Conservation (phyloP, 2,113 vertebrate genomes). For the Chrysemys picta region DNA sequence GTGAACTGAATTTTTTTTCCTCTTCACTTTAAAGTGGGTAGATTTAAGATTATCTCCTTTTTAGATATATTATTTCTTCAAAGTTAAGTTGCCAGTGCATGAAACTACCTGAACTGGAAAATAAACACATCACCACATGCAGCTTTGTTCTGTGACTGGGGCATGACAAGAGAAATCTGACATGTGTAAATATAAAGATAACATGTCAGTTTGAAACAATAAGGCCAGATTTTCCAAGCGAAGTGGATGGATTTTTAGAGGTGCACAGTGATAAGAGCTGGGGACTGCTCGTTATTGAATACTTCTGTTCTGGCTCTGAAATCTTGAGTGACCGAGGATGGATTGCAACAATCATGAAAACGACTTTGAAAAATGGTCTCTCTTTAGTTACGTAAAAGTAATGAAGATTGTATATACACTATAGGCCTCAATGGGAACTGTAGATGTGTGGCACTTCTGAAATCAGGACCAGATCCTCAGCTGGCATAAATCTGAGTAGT, state of each 20-base stretch:
- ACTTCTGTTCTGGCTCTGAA: not conserved
- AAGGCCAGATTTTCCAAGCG: slow-evolving; percentile 7
- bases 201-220: not conserved
- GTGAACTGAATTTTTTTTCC: slow-evolving; percentile 60
- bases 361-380: not conserved
- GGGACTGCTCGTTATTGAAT: not conserved
- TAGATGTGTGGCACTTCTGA: not conserved
- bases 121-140: slow-evolving; percentile 19
- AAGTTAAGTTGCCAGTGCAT: slow-evolving; percentile 62
- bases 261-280: not conserved
- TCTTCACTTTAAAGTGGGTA: slow-evolving; percentile 63
- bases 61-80: slow-evolving; percentile 58
- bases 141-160: slow-evolving; percentile 15
- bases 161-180: slow-evolving; percentile 26
- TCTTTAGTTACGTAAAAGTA: slow-evolving; percentile 40
- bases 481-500: rapidly evolving
- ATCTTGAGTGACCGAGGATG: not conserved
- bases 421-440: not conserved
- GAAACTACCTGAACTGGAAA: slow-evolving; percentile 61
- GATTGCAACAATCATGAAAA: not conserved
- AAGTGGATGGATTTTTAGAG: not conserved
- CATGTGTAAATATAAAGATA: slow-evolving; percentile 20
- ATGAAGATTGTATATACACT: not conserved
- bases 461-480: not conserved
- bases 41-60: slow-evolving; percentile 66